These are phyloP conservation scores for Anableps anableps DNA, from an alignment of 2,797 vertebrate genomes.

Conservation along the genomic window DNA sequence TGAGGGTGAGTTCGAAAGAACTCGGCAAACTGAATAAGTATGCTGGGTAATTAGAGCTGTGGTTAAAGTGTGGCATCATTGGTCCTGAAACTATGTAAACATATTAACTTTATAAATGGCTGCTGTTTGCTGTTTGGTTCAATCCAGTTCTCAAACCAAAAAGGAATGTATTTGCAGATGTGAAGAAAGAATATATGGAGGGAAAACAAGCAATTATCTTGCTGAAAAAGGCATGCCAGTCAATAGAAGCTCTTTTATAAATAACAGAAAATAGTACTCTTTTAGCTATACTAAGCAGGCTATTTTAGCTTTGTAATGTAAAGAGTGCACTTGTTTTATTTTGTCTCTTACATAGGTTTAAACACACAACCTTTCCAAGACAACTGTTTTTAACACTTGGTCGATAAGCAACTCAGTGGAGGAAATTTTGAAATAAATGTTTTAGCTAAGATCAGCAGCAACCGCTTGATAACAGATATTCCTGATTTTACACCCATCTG, in stretches of 20 bases:
- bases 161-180: slow-evolving; percentile 24
- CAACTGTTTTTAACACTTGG: background rate
- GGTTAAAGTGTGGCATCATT: background rate
- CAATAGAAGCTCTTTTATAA: slow-evolving; percentile 30
- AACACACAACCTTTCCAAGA: background rate
- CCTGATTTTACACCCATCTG: background rate
- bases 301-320: slow-evolving; percentile 14
- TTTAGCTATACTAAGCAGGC: slow-evolving; percentile 29
- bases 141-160: slow-evolving; percentile 29
- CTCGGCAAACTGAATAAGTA: background rate
- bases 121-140: slow-evolving; percentile 36
- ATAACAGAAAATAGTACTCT: slow-evolving; percentile 29
- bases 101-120: slow-evolving; percentile 1
- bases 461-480: background rate
- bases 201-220: slow-evolving; percentile 46
- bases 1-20: no score
- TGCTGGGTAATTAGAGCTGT: background rate
- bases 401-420: slow-evolving; percentile 4
- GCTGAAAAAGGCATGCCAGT: slow-evolving; percentile 33
- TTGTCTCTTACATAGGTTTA: slow-evolving; percentile 2
- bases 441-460: slow-evolving; percentile 14
- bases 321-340: slow-evolving; percentile 1
- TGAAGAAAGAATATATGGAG: slow-evolving; percentile 29
- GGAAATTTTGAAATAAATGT: background rate
- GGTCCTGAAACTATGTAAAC: background rate